Conservation (phyloP, 2,888 invertebrate species). For the Amphimallon solstitiale region DNA sequence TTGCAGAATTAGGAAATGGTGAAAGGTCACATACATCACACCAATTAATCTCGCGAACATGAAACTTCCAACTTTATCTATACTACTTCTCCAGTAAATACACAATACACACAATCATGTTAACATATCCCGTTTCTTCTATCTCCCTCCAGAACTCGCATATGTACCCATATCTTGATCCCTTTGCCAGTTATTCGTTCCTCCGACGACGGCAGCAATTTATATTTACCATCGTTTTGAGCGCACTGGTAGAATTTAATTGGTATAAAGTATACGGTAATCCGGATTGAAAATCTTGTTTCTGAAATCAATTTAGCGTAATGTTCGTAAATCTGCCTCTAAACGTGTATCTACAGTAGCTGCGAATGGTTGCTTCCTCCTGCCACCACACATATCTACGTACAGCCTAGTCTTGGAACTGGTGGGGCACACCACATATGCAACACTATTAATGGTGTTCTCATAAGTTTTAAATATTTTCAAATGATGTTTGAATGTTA, state of each 20-base stretch:
- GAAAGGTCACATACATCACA: too few relatives aligned
- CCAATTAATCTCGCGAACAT: not conserved
- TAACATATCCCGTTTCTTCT: conserved; percentile 9
- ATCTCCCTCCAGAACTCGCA: conserved; percentile 14
- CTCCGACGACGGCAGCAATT: conserved; percentile 21
- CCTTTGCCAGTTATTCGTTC: conserved; percentile 2
- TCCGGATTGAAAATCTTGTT: conserved; percentile 36
- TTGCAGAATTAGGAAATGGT: not conserved
- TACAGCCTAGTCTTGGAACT: too few relatives aligned
- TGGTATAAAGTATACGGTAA: conserved; percentile 33
- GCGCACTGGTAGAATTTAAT: conserved; percentile 30
- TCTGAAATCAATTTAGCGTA: conserved; percentile 33
- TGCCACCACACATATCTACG: not conserved
- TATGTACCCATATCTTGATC: conserved; percentile 18
- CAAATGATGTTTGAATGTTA: too few relatives aligned
- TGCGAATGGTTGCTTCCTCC: not conserved
- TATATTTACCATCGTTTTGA: conserved; percentile 20
- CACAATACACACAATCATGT: conserved; percentile 3
- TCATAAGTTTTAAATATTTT: too few relatives aligned
- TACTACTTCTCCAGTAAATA: not conserved
- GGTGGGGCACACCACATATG: too few relatives aligned
- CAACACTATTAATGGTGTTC: too few relatives aligned
- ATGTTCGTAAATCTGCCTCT: conserved; percentile 32
- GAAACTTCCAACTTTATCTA: conserved; percentile 10
- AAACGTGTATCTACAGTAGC: conserved; percentile 12